phyloP scores from a whole-genome alignment of 2,888 invertebrate genomes.

The Ophonus ardosiacus region DNA sequence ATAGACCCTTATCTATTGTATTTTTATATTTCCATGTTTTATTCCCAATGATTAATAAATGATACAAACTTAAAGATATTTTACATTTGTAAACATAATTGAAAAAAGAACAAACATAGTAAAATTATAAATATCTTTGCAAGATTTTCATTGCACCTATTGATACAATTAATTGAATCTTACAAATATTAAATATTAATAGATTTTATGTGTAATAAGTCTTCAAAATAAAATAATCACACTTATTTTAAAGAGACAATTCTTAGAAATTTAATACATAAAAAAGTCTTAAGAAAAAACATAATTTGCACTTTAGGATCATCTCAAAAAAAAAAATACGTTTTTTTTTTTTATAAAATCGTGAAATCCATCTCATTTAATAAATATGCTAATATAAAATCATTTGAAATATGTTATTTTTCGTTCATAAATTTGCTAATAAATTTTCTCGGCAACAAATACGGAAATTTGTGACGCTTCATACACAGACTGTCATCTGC shows the following conservation, averaged over 20 bases:
- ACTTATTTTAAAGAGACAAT: conserved; percentile 4
- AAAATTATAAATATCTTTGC: not conserved
- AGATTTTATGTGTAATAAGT: not conserved
- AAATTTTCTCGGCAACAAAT: too few species aligned
- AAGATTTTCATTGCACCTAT: not conserved
- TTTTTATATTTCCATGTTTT: not conserved
- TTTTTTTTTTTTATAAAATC: too few species aligned
- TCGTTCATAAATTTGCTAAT: too few species aligned
- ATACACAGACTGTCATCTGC: too few species aligned
- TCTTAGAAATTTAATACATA: not conserved
- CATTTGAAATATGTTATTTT: too few species aligned
- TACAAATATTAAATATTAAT: not conserved
- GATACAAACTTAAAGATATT: not conserved
- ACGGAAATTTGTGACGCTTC: too few species aligned
- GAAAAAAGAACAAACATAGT: not conserved
- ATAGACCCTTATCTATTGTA: not conserved
- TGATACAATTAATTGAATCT: not conserved
- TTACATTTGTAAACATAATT: not conserved
- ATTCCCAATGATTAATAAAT: not conserved
- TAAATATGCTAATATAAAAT: too few species aligned
- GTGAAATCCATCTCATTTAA: too few species aligned
- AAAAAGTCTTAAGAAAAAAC: not conserved
- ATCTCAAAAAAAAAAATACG: too few species aligned
- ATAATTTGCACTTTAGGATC: too few species aligned
- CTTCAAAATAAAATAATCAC: not conserved